Conservation (phyloP, 2,888 invertebrate species). For the Brachypalpus laphriformis region DNA sequence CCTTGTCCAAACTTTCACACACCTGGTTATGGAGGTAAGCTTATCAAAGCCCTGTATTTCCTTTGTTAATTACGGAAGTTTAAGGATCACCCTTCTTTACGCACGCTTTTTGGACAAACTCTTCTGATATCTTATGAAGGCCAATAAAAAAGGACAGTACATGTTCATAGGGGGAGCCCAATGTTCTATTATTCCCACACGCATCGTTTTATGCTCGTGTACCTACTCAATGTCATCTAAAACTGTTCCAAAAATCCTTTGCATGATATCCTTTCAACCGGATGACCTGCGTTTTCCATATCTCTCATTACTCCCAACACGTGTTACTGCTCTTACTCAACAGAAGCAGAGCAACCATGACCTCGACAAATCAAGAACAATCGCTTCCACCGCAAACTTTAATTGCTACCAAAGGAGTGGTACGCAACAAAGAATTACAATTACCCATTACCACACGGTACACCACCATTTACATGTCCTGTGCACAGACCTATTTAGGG, state of each 20-base stretch:
- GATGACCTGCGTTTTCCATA: slow-evolving; percentile 29
- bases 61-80: too few species aligned
- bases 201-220: background rate
- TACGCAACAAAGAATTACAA: slow-evolving; percentile 38
- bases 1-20: too few species aligned
- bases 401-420: slow-evolving; percentile 67
- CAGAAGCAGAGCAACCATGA: slow-evolving; percentile 43
- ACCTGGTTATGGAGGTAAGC: too few species aligned
- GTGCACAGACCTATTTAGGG: slow-evolving; percentile 40
- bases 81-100: too few species aligned
- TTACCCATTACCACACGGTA: slow-evolving; percentile 39
- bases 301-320: slow-evolving; percentile 31
- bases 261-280: background rate
- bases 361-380: slow-evolving; percentile 71
- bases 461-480: slow-evolving; percentile 51
- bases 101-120: too few species aligned
- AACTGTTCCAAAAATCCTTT: background rate
- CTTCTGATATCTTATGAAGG: too few species aligned
- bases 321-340: slow-evolving; percentile 12
- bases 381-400: slow-evolving; percentile 51
- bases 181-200: background rate
- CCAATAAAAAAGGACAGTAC: too few species aligned
- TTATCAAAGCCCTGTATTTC: too few species aligned
- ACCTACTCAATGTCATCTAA: background rate
- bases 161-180: too few species aligned